phyloP scores from a whole-genome alignment of 1,140 invertebrate genomes.

The Leptoteleia sp. region DNA sequence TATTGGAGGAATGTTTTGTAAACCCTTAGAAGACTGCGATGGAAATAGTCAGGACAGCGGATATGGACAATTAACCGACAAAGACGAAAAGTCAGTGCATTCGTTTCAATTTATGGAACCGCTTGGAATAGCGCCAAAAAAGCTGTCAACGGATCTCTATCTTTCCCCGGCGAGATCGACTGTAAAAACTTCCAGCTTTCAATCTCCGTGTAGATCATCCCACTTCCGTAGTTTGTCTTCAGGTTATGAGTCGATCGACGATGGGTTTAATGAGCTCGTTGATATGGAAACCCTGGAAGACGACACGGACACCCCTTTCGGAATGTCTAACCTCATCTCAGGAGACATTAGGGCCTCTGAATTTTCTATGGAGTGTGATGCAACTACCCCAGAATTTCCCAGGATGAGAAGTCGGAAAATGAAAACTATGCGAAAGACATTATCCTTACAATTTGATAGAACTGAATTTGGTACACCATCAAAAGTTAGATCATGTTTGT shows the following conservation, averaged over 20 bases:
- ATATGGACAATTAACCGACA: slow-evolving; percentile 76
- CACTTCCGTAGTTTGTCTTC: slow-evolving; percentile 82
- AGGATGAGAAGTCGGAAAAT: slow-evolving; percentile 76
- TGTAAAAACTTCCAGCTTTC: slow-evolving; percentile 52
- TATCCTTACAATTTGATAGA: slow-evolving; percentile 68
- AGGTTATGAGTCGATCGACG: slow-evolving; percentile 84
- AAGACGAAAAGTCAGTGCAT: slow-evolving; percentile 64
- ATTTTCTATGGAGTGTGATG: slow-evolving; percentile 69
- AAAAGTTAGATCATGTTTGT: slow-evolving; percentile 78
- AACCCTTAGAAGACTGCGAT: slow-evolving; percentile 79
- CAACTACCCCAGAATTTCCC: slow-evolving; percentile 74
- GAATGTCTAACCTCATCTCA: slow-evolving; percentile 70
- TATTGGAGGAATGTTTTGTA: slow-evolving; percentile 54
- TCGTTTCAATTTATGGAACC: slow-evolving; percentile 81
- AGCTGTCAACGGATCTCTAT: slow-evolving; percentile 71
- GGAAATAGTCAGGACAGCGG: slow-evolving; percentile 84
- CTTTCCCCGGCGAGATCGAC: slow-evolving; percentile 81
- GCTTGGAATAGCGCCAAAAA: slow-evolving; percentile 78
- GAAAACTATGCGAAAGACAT: slow-evolving; percentile 69
- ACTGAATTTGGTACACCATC: slow-evolving; percentile 54
- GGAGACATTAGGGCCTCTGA: slow-evolving; percentile 67
- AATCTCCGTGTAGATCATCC: slow-evolving; percentile 41
- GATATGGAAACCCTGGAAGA: slow-evolving; percentile 83
- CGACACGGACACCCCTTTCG: slow-evolving; percentile 68
- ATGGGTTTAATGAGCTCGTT: slow-evolving; percentile 86